Conservation (phyloP, 2,113 vertebrate genomes). For the Phrynocephalus versicolor region DNA sequence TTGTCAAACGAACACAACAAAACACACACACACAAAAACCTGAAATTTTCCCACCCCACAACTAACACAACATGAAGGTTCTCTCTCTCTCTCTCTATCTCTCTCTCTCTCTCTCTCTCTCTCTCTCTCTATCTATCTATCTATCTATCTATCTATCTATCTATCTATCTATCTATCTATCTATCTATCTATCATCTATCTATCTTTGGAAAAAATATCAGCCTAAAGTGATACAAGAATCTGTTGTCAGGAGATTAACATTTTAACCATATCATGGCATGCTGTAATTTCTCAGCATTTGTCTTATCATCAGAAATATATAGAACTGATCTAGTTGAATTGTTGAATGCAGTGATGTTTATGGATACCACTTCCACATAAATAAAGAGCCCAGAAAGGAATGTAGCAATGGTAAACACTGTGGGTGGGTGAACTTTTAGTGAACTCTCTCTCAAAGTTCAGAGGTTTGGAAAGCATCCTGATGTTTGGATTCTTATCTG, state of each 20-base stretch:
- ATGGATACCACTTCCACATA: constrained; percentile 17
- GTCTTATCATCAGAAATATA: neutral
- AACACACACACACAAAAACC: too few relatives aligned
- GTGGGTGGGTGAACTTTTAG: neutral
- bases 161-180: too few relatives aligned
- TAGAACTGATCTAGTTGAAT: neutral
- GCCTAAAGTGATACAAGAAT: too few relatives aligned
- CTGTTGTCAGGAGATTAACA: neutral
- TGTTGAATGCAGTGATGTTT: neutral
- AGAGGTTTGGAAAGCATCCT: constrained; percentile 25
- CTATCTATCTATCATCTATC: too few relatives aligned
- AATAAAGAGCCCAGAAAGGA: constrained; percentile 30
- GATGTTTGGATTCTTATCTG: constrained; percentile 29
- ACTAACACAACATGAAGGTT: too few relatives aligned
- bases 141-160: too few relatives aligned
- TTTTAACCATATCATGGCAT: neutral
- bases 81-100: too few relatives aligned
- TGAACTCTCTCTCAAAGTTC: constrained; percentile 29
- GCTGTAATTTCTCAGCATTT: neutral
- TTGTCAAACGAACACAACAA: too few relatives aligned
- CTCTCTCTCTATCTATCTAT: too few relatives aligned
- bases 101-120: too few relatives aligned
- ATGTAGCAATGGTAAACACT: constrained; percentile 6
- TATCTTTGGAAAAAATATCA: neutral
- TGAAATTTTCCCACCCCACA: too few relatives aligned